These are phyloP conservation scores for Speoplatyrhinus poulsoni DNA, from an alignment of 2,113 vertebrate genomes.

Conservation along the genomic window DNA sequence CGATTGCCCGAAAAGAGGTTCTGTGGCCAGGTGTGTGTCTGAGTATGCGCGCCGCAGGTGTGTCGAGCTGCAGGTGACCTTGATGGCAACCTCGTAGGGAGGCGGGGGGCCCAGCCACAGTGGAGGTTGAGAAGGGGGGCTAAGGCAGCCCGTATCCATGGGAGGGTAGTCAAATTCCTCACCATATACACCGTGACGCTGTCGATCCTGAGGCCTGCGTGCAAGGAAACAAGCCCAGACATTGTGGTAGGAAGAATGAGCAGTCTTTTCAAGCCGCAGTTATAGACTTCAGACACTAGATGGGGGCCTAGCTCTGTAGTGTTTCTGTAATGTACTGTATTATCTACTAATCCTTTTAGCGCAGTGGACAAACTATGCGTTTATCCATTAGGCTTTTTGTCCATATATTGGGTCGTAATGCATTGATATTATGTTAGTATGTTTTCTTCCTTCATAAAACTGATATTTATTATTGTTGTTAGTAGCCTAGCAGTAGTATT, in stretches of 20 bases:
- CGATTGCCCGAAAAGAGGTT: slow-evolving; percentile 76
- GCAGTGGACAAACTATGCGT: neutral
- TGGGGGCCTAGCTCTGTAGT: slow-evolving; percentile 10
- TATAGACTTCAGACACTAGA: slow-evolving; percentile 21
- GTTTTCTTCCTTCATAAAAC: too few species aligned
- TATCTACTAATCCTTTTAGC: too few species aligned
- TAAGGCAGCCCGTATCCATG: slow-evolving; percentile 73
- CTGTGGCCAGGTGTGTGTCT: slow-evolving; percentile 75
- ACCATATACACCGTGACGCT: slow-evolving; percentile 54
- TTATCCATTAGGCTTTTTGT: too few species aligned
- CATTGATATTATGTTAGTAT: too few species aligned
- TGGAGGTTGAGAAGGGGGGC: slow-evolving; percentile 68
- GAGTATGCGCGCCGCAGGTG: slow-evolving; percentile 80
- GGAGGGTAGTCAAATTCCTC: slow-evolving; percentile 80
- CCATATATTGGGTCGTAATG: too few species aligned
- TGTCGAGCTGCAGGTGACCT: slow-evolving; percentile 79
- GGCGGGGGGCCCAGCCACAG: slow-evolving; percentile 79
- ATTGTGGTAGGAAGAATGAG: neutral
- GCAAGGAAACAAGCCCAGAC: slow-evolving; percentile 13
- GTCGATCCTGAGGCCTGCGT: slow-evolving; percentile 67
- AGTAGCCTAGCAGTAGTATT: too few species aligned
- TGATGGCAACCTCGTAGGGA: slow-evolving; percentile 81
- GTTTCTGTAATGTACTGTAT: too few species aligned
- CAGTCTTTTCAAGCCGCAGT: slow-evolving; percentile 1
- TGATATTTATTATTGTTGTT: too few species aligned